These are phyloP conservation scores for Himalopsyche phryganea DNA, from an alignment of 1,140 invertebrate species.

Conservation along the genomic window DNA sequence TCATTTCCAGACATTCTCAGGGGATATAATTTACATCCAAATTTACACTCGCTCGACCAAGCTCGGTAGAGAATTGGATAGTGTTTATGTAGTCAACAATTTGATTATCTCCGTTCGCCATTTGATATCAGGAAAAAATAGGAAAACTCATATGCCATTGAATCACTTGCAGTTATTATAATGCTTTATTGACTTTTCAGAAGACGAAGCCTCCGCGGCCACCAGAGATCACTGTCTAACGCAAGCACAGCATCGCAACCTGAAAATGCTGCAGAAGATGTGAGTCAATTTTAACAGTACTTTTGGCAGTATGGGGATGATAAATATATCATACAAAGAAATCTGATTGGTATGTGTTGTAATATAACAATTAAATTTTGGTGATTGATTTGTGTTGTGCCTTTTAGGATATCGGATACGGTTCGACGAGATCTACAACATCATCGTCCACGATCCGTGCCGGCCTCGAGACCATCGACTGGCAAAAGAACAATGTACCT, in stretches of 20 bases:
- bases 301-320: too few species aligned
- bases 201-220: slow-evolving; percentile 39
- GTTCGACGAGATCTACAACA: slow-evolving; percentile 66
- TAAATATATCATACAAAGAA: too few species aligned
- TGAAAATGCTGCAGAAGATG: slow-evolving; percentile 45
- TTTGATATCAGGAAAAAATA: too few species aligned
- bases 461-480: slow-evolving; percentile 56
- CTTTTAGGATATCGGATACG: slow-evolving; percentile 68
- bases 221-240: slow-evolving; percentile 57
- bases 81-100: too few species aligned
- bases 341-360: background rate
- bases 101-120: too few species aligned
- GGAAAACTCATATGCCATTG: too few species aligned
- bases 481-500: slow-evolving; percentile 38
- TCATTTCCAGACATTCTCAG: too few species aligned
- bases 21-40: too few species aligned
- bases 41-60: too few species aligned
- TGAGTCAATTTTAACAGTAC: too few species aligned
- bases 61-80: too few species aligned
- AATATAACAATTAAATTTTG: background rate
- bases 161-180: too few species aligned
- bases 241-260: slow-evolving; percentile 48
- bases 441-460: slow-evolving; percentile 52
- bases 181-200: background rate
- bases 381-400: slow-evolving; percentile 6